Conservation (phyloP, 2,888 invertebrate genomes). For the Ornithoptera priamus region DNA sequence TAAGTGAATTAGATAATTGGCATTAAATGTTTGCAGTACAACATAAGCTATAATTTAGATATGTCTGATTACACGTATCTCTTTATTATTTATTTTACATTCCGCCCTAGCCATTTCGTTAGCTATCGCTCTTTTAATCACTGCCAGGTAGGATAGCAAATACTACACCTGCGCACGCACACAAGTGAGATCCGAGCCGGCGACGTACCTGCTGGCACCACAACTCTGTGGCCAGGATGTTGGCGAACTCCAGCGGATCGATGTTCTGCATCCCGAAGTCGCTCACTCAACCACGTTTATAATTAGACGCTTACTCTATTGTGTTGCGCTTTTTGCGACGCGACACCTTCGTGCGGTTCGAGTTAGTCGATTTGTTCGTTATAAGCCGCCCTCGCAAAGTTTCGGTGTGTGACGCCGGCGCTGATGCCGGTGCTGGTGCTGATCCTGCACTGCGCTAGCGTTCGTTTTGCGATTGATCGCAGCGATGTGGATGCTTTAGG, state of each 20-base stretch:
- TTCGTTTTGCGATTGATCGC: slow-evolving; percentile 30
- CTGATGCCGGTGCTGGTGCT: slow-evolving; percentile 49
- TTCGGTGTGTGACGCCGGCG: slow-evolving; percentile 45
- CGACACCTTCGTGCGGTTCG: slow-evolving; percentile 78
- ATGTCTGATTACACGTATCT: slow-evolving; percentile 13
- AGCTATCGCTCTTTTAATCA: background rate
- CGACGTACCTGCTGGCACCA: slow-evolving; percentile 88
- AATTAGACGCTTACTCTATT: slow-evolving; percentile 79
- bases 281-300: slow-evolving; percentile 72
- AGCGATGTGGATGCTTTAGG: slow-evolving; percentile 30
- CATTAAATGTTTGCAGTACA: background rate
- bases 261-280: slow-evolving; percentile 78
- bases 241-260: slow-evolving; percentile 92
- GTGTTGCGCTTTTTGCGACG: slow-evolving; percentile 79
- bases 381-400: slow-evolving; percentile 75
- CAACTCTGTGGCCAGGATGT: slow-evolving; percentile 90
- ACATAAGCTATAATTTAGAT: slow-evolving; percentile 3
- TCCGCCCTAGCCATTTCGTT: background rate
- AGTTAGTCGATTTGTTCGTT: slow-evolving; percentile 79
- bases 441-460: slow-evolving; percentile 31
- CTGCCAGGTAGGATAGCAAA: background rate
- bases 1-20: slow-evolving; percentile 24
- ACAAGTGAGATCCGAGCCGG: background rate
- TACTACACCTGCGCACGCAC: background rate
- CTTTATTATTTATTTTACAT: too few relatives aligned